phyloP scores from a whole-genome alignment of 2,113 vertebrate species.

The Mus musculus region DNA sequence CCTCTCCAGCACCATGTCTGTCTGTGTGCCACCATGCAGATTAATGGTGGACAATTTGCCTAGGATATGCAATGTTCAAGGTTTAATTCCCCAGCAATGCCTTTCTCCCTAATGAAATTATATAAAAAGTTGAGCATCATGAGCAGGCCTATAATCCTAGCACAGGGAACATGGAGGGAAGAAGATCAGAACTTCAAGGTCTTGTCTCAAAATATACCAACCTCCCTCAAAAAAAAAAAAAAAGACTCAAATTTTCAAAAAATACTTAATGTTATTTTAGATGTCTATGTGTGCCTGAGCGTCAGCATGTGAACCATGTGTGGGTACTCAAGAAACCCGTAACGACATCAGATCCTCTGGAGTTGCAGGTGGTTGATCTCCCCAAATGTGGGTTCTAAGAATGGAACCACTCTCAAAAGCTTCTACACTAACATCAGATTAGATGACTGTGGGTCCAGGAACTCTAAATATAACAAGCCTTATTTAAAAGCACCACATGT shows the following conservation, averaged over 20 bases:
- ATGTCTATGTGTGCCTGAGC: background rate
- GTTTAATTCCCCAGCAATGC: background rate
- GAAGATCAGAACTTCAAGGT: background rate
- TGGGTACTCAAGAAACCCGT: background rate
- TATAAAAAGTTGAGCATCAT: background rate
- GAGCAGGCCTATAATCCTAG: background rate
- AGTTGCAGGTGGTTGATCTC: background rate
- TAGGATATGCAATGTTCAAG: background rate
- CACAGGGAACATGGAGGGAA: background rate
- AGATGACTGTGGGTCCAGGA: background rate
- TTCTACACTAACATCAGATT: background rate
- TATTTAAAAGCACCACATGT: background rate
- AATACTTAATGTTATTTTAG: background rate
- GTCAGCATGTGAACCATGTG: background rate
- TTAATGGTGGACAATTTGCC: background rate
- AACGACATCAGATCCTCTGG: background rate
- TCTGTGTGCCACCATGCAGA: background rate
- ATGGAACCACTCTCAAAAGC: background rate
- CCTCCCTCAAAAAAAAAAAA: background rate
- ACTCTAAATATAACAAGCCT: background rate
- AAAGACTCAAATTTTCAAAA: background rate
- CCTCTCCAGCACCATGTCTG: background rate
- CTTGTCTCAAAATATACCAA: background rate
- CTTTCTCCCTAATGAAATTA: background rate
- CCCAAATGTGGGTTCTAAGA: background rate